Base-by-base conservation (phyloP, 2,888 invertebrate genomes). In the Philopedon plagiatum region DNA sequence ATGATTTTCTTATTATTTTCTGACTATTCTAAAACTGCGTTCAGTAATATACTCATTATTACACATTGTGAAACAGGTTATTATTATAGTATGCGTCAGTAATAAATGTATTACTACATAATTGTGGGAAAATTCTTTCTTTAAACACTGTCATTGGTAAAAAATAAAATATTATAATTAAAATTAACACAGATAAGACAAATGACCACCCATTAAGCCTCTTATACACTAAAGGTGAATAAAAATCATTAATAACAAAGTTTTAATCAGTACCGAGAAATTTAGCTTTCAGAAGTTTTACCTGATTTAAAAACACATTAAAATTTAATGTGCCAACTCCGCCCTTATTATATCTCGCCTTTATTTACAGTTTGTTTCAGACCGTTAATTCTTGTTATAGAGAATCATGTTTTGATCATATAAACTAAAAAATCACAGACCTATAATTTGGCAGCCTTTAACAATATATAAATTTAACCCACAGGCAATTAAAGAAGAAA, bases 251-350 rank as follows among this genome's bases (percentile, higher is more conserved):
- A 39, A 39, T 39, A 15, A 39, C 15, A 15, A 39, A 39, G n/a
- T 39, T 15, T 39, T 39, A 39, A 49, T 49, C 49, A 18, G 49
- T 23, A 49, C 49, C 4, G 13, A 23, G 15, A 54, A 54, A 54
- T 29, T 54, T 15, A 26, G 15, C 54, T 29, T 54, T 54, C 26
- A 23, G n/a, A 13, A 54, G 26, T 26, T 26, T 11, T 23, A 15
- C 23, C 54, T 23, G 54, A 54, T 29, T 54, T 54, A 26, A 54
- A 26, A 29, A 1, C 3, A 3, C 9, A 44, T 44, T 19, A 44
- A 19, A 44, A 19, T 19, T 44, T 9, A 44, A 19, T 44, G 19
- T 44, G 44, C n/a, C 44, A 44, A 44, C 44, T 19, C 44, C 44
- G 18, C 44, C 44, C 19, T 44, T 44, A 8, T 19, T 19, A 3